A percentile compares a stretch with the other conserved stretches of the same genome.
phyloP scores from a whole-genome alignment of 2,888 invertebrate species.

The Penaeus monodon region DNA sequence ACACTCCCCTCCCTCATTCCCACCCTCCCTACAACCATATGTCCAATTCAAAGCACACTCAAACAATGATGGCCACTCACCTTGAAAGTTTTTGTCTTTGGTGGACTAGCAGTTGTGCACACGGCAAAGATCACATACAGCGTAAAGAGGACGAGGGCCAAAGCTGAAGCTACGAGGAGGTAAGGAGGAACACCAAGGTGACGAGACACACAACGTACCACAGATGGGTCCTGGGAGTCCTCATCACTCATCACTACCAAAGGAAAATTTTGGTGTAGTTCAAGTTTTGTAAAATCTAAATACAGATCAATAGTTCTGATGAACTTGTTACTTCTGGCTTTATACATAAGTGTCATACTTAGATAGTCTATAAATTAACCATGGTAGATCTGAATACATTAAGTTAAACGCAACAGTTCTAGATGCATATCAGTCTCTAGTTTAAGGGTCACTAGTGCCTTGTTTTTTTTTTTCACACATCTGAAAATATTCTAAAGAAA shows the following conservation, averaged over 20 bases:
- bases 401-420: too few relatives aligned
- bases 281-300: too few relatives aligned
- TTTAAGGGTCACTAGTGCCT: too few relatives aligned
- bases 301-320: too few relatives aligned
- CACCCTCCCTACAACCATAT: not conserved
- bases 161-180: conserved; percentile 43
- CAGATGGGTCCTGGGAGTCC: conserved; percentile 16
- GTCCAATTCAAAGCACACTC: not conserved
- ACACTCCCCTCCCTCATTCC: too few relatives aligned
- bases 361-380: too few relatives aligned
- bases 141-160: conserved; percentile 39
- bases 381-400: too few relatives aligned
- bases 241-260: not conserved
- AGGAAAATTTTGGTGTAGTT: not conserved
- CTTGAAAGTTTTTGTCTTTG: conserved; percentile 32
- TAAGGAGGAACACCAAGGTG: conserved; percentile 53
- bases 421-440: too few relatives aligned
- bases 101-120: conserved; percentile 31
- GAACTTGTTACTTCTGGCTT: too few relatives aligned
- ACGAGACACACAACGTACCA: conserved; percentile 39
- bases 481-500: too few relatives aligned
- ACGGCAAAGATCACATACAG: conserved; percentile 47
- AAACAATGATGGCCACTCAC: conserved; percentile 7
- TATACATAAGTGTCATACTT: too few relatives aligned
- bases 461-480: too few relatives aligned